Percentiles rank a stretch among this genome's conserved stretches.
These are phyloP conservation scores for Oryzias javanicus DNA, from an alignment of 2,113 vertebrate genomes.

Conservation along the genomic window DNA sequence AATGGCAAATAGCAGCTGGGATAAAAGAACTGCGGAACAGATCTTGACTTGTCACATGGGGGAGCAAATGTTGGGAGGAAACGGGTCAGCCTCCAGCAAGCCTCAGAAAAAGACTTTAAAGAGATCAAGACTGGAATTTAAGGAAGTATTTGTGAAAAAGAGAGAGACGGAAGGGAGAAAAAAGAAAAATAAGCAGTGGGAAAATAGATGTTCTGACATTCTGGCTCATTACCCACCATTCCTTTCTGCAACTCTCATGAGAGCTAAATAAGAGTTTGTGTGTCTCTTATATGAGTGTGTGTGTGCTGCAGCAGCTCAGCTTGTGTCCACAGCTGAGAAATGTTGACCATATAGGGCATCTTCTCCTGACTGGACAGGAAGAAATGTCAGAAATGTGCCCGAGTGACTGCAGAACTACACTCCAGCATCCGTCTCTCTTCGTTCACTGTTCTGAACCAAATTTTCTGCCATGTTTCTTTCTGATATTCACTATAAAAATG, in stretches of 20 bases:
- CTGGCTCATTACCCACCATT: conserved; percentile 51
- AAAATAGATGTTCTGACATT: conserved; percentile 33
- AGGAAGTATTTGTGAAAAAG: background rate
- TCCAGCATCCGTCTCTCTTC: conserved; percentile 10
- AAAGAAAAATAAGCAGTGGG: background rate
- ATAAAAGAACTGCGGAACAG: too few species aligned
- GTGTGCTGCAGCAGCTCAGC: conserved; percentile 14
- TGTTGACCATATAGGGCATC: conserved; percentile 74
- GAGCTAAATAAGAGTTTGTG: conserved; percentile 19
- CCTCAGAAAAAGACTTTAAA: too few species aligned
- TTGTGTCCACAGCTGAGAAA: conserved; percentile 59
- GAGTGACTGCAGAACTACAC: conserved; percentile 32
- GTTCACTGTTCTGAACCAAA: background rate
- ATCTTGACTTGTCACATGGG: too few species aligned
- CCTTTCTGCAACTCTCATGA: conserved; percentile 50
- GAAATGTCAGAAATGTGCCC: conserved; percentile 65
- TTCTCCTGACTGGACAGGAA: conserved; percentile 41
- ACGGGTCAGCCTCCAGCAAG: too few species aligned
- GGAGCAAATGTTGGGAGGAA: too few species aligned
- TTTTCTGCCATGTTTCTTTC: background rate
- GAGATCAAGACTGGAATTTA: too few species aligned
- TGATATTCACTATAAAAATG: background rate
- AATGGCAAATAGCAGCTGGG: too few species aligned
- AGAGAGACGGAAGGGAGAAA: conserved; percentile 1
- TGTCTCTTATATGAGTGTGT: conserved; percentile 1